Percentiles rank a stretch among this genome's conserved stretches.
Conservation (phyloP, 2,113 vertebrate species). For the Sinocyclocheilus grahami region DNA sequence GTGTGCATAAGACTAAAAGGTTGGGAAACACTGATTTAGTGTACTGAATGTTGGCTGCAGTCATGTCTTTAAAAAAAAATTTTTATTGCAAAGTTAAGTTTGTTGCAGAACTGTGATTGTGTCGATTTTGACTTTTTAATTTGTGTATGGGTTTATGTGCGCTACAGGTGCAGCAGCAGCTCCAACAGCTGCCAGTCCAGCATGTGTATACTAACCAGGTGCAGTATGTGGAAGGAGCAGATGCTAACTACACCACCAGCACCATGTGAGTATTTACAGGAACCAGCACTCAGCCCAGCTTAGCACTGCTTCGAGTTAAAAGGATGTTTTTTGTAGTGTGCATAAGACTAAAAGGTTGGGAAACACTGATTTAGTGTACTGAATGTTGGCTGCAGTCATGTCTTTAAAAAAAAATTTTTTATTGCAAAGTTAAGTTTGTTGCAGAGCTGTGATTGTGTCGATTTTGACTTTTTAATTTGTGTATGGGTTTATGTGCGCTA, state of each 20-base stretch:
- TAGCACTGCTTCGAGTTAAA: too few relatives aligned
- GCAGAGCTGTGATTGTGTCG: neutral
- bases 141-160: slow-evolving; percentile 21
- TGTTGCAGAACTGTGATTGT: neutral
- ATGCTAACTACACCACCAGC: slow-evolving; percentile 85
- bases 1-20: slow-evolving; percentile 3
- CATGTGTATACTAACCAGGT: slow-evolving; percentile 92
- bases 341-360: slow-evolving; percentile 13
- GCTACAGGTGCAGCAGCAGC: slow-evolving; percentile 83
- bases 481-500: slow-evolving; percentile 12
- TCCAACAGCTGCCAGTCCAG: slow-evolving; percentile 86
- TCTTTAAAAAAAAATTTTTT: too few relatives aligned
- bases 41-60: neutral
- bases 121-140: neutral
- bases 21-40: neutral
- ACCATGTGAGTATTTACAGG: slow-evolving; percentile 82
- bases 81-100: neutral
- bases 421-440: neutral
- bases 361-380: neutral
- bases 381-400: neutral
- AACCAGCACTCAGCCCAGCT: neutral
- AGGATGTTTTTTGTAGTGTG: neutral
- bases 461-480: slow-evolving; percentile 14
- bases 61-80: neutral
- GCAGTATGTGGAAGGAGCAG: slow-evolving; percentile 90